Conservation (phyloP, 2,888 invertebrate genomes). For the Neoscelio sp. region DNA sequence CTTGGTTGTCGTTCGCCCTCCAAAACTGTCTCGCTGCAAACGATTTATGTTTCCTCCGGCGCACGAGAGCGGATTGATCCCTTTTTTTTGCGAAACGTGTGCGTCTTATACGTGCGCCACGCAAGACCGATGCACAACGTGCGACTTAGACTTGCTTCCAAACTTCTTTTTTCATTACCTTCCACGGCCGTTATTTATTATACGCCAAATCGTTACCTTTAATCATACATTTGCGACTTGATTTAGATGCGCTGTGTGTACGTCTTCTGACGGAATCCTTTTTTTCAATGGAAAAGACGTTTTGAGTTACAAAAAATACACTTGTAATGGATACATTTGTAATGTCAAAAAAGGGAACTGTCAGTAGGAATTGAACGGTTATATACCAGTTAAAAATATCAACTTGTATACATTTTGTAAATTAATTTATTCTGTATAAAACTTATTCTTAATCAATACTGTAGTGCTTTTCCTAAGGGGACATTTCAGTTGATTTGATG, state of each 20-base stretch:
- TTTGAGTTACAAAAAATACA: too few species aligned
- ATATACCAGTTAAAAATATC: too few species aligned
- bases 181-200: conserved; percentile 37
- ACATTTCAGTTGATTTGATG: too few species aligned
- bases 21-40: conserved; percentile 78
- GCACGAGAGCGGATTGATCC: conserved; percentile 80
- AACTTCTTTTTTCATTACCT: conserved; percentile 24
- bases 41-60: conserved; percentile 81
- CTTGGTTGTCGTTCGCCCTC: conserved; percentile 74
- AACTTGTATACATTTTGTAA: too few species aligned
- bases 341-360: too few species aligned
- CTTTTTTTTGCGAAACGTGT: conserved; percentile 77
- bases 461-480: too few species aligned
- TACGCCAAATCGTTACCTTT: conserved; percentile 45
- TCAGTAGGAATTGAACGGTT: too few species aligned
- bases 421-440: too few species aligned
- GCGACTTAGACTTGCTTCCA: conserved; percentile 22
- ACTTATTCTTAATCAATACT: too few species aligned
- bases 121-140: conserved; percentile 57
- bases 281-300: too few species aligned
- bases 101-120: conserved; percentile 59
- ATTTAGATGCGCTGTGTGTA: conserved; percentile 31
- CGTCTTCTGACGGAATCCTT: too few species aligned
- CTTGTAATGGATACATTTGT: too few species aligned
- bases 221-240: conserved; percentile 26